Evolutionary conservation across 2,888 invertebrate species (phyloP).

Genomic region (Eristalinus sepulchralis): DNA sequence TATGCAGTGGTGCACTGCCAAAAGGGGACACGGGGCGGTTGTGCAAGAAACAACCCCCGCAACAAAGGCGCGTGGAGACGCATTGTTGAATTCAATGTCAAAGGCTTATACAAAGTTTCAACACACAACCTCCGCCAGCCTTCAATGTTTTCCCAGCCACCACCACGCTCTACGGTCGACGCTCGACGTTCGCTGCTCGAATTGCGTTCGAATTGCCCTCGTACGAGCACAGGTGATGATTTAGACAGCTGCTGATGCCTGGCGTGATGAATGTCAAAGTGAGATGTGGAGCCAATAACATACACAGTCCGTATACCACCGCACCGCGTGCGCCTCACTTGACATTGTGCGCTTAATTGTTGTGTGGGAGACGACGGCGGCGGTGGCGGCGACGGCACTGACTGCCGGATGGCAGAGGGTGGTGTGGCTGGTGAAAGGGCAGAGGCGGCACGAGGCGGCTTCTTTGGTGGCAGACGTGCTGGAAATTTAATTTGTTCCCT

Average conservation of each 20-base stretch:
- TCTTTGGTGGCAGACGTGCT: constrained; percentile 30
- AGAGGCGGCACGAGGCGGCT: background rate
- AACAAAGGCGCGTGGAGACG: constrained; percentile 14
- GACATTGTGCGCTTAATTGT: constrained; percentile 41
- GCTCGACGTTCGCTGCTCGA: background rate
- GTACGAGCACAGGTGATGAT: constrained; percentile 25
- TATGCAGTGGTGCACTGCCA: background rate
- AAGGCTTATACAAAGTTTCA: constrained; percentile 40
- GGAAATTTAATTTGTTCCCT: constrained; percentile 28
- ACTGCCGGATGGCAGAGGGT: background rate
- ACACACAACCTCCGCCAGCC: constrained; percentile 19
- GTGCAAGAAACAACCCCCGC: constrained; percentile 18
- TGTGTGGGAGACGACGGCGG: background rate
- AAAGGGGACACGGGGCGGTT: background rate
- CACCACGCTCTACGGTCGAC: background rate
- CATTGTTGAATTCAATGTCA: constrained; percentile 60
- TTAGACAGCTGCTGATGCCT: constrained; percentile 41
- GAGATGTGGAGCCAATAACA: constrained; percentile 30
- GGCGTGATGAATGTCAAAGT: constrained; percentile 47
- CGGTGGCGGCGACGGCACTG: background rate
- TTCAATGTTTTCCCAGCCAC: constrained; percentile 19
- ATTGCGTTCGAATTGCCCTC: constrained; percentile 17
- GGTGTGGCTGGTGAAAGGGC: background rate
- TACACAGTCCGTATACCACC: background rate
- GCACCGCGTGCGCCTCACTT: constrained; percentile 4